phyloP scores from a whole-genome alignment of 2,797 vertebrate genomes.

The Liasis olivaceus region DNA sequence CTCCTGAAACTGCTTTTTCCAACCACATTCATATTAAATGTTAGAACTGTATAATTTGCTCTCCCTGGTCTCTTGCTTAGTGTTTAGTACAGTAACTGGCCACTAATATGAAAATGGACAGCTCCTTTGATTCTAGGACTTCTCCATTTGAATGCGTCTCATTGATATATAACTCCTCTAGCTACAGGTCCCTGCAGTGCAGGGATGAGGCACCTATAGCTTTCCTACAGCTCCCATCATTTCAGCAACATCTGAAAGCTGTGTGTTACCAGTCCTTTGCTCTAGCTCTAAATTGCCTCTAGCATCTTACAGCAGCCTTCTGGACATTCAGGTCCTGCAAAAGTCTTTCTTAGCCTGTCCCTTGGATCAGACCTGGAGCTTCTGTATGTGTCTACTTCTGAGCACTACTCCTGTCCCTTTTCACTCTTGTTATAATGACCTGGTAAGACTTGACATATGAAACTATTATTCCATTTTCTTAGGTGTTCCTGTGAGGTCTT shows the following conservation, averaged over 20 bases:
- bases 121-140: background rate
- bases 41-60: background rate
- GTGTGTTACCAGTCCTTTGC: background rate
- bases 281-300: background rate
- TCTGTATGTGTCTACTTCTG: background rate
- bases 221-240: background rate
- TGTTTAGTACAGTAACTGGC: background rate
- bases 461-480: background rate
- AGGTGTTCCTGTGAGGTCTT: background rate
- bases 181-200: background rate
- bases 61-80: background rate
- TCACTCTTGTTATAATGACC: background rate
- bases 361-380: background rate
- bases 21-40: background rate
- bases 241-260: background rate
- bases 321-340: background rate
- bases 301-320: background rate
- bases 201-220: background rate
- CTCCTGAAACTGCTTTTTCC: background rate
- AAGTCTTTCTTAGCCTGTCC: background rate
- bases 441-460: background rate
- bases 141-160: background rate
- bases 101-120: slow-evolving; percentile 1
- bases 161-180: background rate
- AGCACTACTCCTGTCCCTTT: background rate